phyloP scores from a whole-genome alignment of 1,140 invertebrate species.

The Drosophila kanapiae region DNA sequence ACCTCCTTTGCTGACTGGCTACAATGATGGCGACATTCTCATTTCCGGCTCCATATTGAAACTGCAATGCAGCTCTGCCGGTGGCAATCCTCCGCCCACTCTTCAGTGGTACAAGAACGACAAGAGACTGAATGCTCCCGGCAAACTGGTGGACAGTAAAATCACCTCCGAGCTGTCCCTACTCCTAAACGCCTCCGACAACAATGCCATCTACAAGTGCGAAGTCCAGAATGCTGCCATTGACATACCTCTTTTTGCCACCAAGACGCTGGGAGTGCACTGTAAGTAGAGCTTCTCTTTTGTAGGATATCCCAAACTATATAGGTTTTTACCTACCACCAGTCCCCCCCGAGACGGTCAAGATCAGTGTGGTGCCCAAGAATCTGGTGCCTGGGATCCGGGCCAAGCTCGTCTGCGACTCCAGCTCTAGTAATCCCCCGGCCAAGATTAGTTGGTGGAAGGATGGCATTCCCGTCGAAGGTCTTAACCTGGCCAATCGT shows the following conservation, averaged over 20 bases:
- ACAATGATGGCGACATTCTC: slow-evolving; percentile 91
- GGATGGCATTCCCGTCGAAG: slow-evolving; percentile 92
- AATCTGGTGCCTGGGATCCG: slow-evolving; percentile 91
- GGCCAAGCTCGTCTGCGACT: slow-evolving; percentile 94
- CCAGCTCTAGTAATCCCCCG: slow-evolving; percentile 96
- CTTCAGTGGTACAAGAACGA: slow-evolving; percentile 96
- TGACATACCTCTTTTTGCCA: slow-evolving; percentile 92
- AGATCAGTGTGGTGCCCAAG: slow-evolving; percentile 91
- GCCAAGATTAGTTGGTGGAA: slow-evolving; percentile 96
- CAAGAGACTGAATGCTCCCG: slow-evolving; percentile 89
- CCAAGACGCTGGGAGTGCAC: slow-evolving; percentile 92
- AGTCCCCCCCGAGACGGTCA: slow-evolving; percentile 95
- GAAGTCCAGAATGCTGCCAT: slow-evolving; percentile 96
- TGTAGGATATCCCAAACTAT: background rate
- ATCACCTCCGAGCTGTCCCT: slow-evolving; percentile 94
- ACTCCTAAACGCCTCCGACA: slow-evolving; percentile 94
- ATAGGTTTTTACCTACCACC: slow-evolving; percentile 25
- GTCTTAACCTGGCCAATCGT: slow-evolving; percentile 89
- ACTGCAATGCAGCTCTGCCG: slow-evolving; percentile 94
- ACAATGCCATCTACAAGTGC: slow-evolving; percentile 95
- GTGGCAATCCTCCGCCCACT: slow-evolving; percentile 96
- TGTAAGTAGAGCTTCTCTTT: slow-evolving; percentile 90
- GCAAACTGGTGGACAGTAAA: slow-evolving; percentile 90
- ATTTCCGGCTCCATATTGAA: slow-evolving; percentile 93
- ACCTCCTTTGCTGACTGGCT: slow-evolving; percentile 93